A percentile compares a stretch with the other conserved stretches of the same genome.
These are phyloP conservation scores for Allygus modestus DNA, from an alignment of 2,888 invertebrate species.

Conservation along the genomic window DNA sequence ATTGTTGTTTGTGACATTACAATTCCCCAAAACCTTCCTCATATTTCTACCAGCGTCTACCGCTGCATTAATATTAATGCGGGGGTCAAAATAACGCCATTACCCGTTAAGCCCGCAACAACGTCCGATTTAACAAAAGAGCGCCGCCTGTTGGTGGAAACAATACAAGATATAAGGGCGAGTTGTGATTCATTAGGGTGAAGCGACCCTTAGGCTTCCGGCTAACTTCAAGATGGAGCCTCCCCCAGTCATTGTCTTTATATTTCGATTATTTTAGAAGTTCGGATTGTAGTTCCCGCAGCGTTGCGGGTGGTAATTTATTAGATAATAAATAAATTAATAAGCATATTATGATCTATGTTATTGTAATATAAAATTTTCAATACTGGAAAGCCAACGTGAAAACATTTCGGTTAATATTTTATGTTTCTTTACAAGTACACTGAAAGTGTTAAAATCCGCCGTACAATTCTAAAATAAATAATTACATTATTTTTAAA, in stretches of 20 bases:
- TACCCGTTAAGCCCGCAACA: constrained; percentile 15
- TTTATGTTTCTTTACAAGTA: too few species aligned
- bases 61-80: constrained; percentile 20
- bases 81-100: constrained; percentile 23
- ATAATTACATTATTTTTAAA: too few species aligned
- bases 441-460: too few species aligned
- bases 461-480: too few species aligned
- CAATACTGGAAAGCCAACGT: too few species aligned
- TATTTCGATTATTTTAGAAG: neutral
- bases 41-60: neutral
- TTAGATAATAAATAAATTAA: too few species aligned
- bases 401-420: too few species aligned
- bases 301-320: too few species aligned
- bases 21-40: neutral
- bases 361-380: too few species aligned
- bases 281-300: too few species aligned
- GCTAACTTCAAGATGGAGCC: constrained; percentile 3
- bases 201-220: constrained; percentile 26
- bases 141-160: constrained; percentile 42
- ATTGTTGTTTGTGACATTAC: too few species aligned
- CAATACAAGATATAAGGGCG: constrained; percentile 22
- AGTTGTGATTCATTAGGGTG: constrained; percentile 7
- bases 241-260: neutral
- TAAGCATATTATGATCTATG: too few species aligned
- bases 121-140: constrained; percentile 42